Conservation (phyloP, 2,888 invertebrate genomes). For the Toxonevra muliebris region DNA sequence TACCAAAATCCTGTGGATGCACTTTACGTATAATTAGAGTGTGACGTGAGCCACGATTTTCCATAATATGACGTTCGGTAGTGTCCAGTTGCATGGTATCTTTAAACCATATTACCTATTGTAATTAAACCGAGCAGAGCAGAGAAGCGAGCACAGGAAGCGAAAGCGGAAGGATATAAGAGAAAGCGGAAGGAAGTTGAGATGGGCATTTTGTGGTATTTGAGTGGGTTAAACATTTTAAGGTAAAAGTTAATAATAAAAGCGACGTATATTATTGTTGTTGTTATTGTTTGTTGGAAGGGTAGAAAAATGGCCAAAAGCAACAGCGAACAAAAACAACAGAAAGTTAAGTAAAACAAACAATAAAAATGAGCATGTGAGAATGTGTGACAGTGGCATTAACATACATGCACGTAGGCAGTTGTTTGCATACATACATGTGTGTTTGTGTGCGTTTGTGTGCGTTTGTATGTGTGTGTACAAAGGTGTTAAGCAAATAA, state of each 20-base stretch:
- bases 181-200: not conserved
- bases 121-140: not conserved
- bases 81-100: slow-evolving; percentile 76
- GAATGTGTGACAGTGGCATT: slow-evolving; percentile 2
- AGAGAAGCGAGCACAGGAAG: not conserved
- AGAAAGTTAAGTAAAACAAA: not conserved
- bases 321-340: not conserved
- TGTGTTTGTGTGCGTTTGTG: slow-evolving; percentile 34
- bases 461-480: slow-evolving; percentile 19
- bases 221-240: not conserved
- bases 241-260: not conserved
- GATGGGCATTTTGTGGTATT: not conserved
- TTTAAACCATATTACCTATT: slow-evolving; percentile 74
- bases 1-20: slow-evolving; percentile 74
- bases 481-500: slow-evolving; percentile 27
- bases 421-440: slow-evolving; percentile 2
- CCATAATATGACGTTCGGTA: slow-evolving; percentile 74
- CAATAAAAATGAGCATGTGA: not conserved
- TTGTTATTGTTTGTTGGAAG: not conserved
- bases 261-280: no score
- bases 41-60: slow-evolving; percentile 73
- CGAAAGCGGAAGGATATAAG: not conserved
- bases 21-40: slow-evolving; percentile 75
- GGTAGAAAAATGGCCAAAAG: not conserved
- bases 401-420: slow-evolving; percentile 1